Conservation (phyloP, 2,888 invertebrate genomes). For the Eremobia ochroleuca region DNA sequence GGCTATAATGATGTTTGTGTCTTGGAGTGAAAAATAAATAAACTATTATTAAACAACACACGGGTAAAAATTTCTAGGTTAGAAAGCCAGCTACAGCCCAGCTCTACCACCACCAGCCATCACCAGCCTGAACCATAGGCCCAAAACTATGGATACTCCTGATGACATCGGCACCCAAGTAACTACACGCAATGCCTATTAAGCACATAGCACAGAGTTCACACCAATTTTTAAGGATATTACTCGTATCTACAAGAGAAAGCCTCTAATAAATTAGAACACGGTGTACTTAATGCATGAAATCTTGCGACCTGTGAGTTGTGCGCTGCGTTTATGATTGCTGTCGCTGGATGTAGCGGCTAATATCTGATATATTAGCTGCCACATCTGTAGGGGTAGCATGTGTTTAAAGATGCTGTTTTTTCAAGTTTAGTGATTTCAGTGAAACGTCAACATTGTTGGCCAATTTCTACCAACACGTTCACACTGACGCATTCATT, state of each 20-base stretch:
- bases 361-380: too few relatives aligned
- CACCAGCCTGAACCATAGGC: not conserved
- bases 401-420: slow-evolving; percentile 11
- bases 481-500: not conserved
- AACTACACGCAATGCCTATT: too few relatives aligned
- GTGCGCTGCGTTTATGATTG: slow-evolving; percentile 72
- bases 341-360: slow-evolving; percentile 50
- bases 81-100: not conserved
- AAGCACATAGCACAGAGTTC: not conserved
- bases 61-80: not conserved
- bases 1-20: too few relatives aligned
- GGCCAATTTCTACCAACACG: not conserved
- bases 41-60: too few relatives aligned
- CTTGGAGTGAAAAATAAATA: too few relatives aligned
- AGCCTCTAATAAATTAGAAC: slow-evolving; percentile 69
- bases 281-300: slow-evolving; percentile 73
- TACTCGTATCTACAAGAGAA: slow-evolving; percentile 54
- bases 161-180: not conserved
- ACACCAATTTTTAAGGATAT: slow-evolving; percentile 48
- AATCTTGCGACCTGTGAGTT: slow-evolving; percentile 63
- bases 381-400: slow-evolving; percentile 14
- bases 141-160: not conserved
- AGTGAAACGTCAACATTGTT: not conserved
- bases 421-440: not conserved
- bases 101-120: not conserved